These are phyloP conservation scores for Nesoenas mayeri DNA, from an alignment of 2,113 vertebrate genomes.

Conservation along the genomic window DNA sequence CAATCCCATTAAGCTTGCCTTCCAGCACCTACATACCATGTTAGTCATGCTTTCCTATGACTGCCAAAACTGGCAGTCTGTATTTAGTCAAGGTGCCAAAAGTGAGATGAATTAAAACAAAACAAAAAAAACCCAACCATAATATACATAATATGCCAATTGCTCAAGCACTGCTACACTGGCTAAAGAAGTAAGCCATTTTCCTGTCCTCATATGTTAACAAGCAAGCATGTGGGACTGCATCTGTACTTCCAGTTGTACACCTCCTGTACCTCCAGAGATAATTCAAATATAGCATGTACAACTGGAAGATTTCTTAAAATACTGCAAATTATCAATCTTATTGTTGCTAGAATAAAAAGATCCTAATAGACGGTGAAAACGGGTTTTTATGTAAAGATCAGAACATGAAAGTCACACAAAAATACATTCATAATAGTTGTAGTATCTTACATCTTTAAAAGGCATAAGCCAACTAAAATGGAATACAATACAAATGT, in stretches of 20 bases:
- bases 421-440: background rate
- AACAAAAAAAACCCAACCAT: no score
- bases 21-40: background rate
- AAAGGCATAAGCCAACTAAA: background rate
- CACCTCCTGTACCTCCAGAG: background rate
- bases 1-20: background rate
- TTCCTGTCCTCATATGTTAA: background rate
- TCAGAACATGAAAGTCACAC: background rate
- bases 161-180: background rate
- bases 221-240: background rate
- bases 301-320: background rate
- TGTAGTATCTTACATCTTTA: background rate
- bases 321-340: background rate
- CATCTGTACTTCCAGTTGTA: background rate
- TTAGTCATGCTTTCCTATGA: background rate
- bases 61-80: background rate
- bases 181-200: background rate
- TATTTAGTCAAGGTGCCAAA: background rate
- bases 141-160: background rate
- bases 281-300: background rate
- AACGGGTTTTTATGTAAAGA: background rate
- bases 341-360: background rate
- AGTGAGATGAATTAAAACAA: background rate
- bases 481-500: background rate
- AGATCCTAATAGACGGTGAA: background rate